phyloP scores from a whole-genome alignment of 1,140 invertebrate species.

The Drosophila simulans region DNA sequence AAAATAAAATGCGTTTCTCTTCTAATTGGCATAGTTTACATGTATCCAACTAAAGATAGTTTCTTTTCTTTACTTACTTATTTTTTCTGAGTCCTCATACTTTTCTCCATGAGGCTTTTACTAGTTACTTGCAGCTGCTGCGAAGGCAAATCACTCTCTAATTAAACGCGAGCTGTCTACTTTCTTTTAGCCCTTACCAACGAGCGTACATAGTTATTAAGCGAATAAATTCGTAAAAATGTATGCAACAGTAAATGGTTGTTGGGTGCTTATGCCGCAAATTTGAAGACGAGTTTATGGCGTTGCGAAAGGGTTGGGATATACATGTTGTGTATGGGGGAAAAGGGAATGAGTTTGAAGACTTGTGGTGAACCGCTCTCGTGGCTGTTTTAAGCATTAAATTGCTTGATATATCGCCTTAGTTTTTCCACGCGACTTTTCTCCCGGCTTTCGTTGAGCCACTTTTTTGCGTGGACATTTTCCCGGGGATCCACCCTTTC shows the following conservation, averaged over 20 bases:
- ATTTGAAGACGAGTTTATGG: conserved; percentile 71
- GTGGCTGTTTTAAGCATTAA: conserved; percentile 77
- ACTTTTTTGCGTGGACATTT: conserved; percentile 40
- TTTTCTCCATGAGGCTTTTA: neutral
- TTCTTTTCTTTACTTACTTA: neutral
- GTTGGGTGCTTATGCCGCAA: conserved; percentile 74
- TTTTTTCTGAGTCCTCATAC: neutral
- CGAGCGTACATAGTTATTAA: conserved; percentile 15
- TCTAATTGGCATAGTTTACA: neutral
- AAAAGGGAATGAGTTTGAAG: neutral
- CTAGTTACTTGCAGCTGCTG: conserved; percentile 12
- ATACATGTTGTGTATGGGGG: neutral
- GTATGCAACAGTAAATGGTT: conserved; percentile 68
- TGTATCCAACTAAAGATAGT: neutral
- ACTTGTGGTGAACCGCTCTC: conserved; percentile 46
- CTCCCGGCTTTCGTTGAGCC: conserved; percentile 20
- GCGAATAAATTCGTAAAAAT: conserved; percentile 51
- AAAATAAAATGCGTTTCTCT: no score
- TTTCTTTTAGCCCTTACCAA: conserved; percentile 1
- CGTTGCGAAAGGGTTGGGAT: neutral
- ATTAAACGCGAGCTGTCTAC: conserved; percentile 48
- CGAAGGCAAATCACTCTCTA: conserved; percentile 49
- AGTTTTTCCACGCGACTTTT: conserved; percentile 55
- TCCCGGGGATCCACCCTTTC: conserved; percentile 16
- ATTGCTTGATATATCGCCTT: conserved; percentile 77